Evolutionary conservation across 2,888 invertebrate species (phyloP), one percentile per base, ranked within the genome.

Genomic region (Smittia aterrima): DNA sequence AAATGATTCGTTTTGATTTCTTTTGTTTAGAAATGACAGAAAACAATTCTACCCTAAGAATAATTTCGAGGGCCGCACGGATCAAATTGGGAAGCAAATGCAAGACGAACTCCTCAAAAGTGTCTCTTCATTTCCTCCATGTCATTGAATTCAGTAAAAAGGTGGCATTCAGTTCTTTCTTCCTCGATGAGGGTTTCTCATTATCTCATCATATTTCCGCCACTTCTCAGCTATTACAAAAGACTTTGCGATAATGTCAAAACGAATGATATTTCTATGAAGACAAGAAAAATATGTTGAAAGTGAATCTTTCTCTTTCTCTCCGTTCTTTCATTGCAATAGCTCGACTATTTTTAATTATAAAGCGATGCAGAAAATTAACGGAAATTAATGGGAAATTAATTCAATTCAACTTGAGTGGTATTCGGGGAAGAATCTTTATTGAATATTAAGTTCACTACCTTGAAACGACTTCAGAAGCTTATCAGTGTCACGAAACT

Each of bases 371-470:
- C 7, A 58, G 22, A 58, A 58, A 20, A 58, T 58, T 22, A 58
- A 58, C 58, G 58, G 58, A 58, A 58, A 58, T 58, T 58, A 58
- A 58, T 58, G 58, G 58, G 58, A 47, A 47, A 47, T 47, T 47
- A 47, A n/a, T 47, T 47, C 16, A 16, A n/a, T 47, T 47, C 4
- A n/a, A n/a, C n/a, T n/a, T n/a, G n/a, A n/a, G n/a, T n/a, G n/a
- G n/a, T n/a, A n/a, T n/a, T n/a, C n/a, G n/a, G n/a, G n/a, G n/a
- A n/a, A n/a, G n/a, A n/a, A n/a, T n/a, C n/a, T 47, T 47, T 16
- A 32, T 32, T 32, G 32, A 47, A 47, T 47, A 47, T 47, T 47
- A 47, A 47, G 13, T 47, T 47, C 2, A 16, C 13, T 47, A 47
- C 13, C 47, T 11, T 47, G 47, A 47, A 47, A 47, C 11, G 32